Evolutionary conservation across 1,140 invertebrate genomes (phyloP), one percentile per base, ranked within the genome.

Genomic region (Lordiphosa clarofinis): DNA sequence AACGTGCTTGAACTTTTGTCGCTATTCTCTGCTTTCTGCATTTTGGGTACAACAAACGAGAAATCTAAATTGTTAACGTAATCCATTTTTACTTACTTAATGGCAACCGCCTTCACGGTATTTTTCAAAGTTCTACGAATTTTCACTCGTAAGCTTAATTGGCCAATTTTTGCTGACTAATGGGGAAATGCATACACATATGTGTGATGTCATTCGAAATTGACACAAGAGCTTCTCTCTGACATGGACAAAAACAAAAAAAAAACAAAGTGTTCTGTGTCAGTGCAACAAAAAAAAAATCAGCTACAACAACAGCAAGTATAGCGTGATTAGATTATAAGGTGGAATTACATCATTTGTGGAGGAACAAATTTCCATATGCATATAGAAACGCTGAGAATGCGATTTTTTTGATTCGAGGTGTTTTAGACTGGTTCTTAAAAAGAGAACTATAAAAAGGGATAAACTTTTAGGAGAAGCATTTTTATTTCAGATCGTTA

Each of bases 1-100:
- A 74, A 56, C 55, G 37, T 47, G 46, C 11, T 58, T 74, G 71
- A 69, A 74, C 71, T 69, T 62, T 57, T 66, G 21, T 28, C 1
- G 24, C 24, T 6, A 28, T n/a, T 5, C 33, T 15, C 15, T 9
- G 8, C 47, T 60, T 53, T 39, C 53, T 35, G 10, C 6, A 1
- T 19, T 12, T 37, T 46, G n/a, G n/a, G n/a, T n/a, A n/a, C n/a
- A n/a, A n/a, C n/a, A n/a, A n/a, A n/a, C n/a, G n/a, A 39, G 37
- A 7, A 28, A 28, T 28, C 3, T 28, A 28, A 28, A 28, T 44
- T 54, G 39, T 52, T 40, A 37, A 15, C n/a, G 11, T 19, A 33
- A 48, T 11, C 12, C 19, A 57, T 40, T 42, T 57, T 42, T 50
- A 37, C 21, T n/a, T n/a, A 4, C 12, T 39, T 11, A 39, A 66